Evolutionary conservation across 2,797 vertebrate species (phyloP).

Genomic region (Furcifer pardalis): DNA sequence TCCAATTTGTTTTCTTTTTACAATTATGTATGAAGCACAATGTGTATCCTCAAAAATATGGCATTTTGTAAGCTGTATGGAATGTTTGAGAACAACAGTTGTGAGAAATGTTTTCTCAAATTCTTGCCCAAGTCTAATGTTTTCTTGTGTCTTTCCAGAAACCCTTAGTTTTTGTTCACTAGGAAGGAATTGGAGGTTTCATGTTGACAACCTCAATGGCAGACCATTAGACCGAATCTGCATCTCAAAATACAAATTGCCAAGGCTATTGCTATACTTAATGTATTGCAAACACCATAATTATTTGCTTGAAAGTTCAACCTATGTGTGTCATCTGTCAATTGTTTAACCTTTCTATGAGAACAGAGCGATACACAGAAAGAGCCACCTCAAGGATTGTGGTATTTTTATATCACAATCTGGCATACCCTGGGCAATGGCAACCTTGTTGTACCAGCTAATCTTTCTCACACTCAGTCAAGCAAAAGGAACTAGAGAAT

Average conservation of each 20-base stretch:
- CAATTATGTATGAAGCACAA: not conserved
- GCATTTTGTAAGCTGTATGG: not conserved
- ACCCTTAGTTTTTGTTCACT: not conserved
- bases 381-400: too few species aligned
- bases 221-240: constrained; percentile 46
- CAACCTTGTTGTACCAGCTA: too few species aligned
- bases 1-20: too few species aligned
- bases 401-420: too few species aligned
- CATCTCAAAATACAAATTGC: constrained; percentile 44
- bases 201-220: not conserved
- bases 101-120: not conserved
- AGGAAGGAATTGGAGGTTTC: constrained; percentile 2
- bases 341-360: constrained; percentile 53
- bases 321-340: constrained; percentile 40
- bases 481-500: too few species aligned
- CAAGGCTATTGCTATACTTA: constrained; percentile 42
- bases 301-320: constrained; percentile 38
- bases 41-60: not conserved
- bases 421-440: too few species aligned
- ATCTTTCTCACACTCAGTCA: too few species aligned
- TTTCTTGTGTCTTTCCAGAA: not conserved
- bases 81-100: not conserved
- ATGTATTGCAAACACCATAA: constrained; percentile 31
- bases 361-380: too few species aligned
- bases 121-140: not conserved